A percentile compares a stretch with the other conserved stretches of the same genome.
phyloP scores from a whole-genome alignment of 2,797 vertebrate genomes.

The Nannoperca obscura region DNA sequence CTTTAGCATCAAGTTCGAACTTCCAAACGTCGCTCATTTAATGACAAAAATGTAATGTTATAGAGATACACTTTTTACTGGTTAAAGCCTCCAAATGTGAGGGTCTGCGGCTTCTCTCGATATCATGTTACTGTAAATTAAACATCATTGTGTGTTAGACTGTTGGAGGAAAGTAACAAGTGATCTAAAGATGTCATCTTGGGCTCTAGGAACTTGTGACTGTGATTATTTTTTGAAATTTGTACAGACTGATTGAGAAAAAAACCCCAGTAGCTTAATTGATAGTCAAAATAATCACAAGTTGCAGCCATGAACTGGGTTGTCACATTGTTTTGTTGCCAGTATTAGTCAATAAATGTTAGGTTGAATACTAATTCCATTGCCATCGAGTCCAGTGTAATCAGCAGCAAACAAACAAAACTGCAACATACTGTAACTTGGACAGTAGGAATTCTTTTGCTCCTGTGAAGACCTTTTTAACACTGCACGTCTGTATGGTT shows the following conservation, averaged over 20 bases:
- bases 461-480: not conserved
- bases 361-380: not conserved
- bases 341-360: not conserved
- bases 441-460: not conserved
- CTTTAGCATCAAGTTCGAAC: not conserved
- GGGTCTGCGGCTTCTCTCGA: not conserved
- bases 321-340: not conserved
- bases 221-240: not conserved
- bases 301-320: accelerated
- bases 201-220: not conserved
- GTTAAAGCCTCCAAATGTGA: constrained; percentile 1
- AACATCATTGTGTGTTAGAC: not conserved
- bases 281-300: not conserved
- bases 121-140: not conserved
- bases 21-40: not conserved
- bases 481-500: not conserved
- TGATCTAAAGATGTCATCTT: no score
- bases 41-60: not conserved
- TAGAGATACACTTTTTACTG: not conserved
- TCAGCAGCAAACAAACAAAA: not conserved
- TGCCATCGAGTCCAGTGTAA: not conserved
- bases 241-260: not conserved
- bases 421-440: not conserved
- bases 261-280: not conserved
- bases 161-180: not conserved